Evolutionary conservation across 2,797 vertebrate species (phyloP), one percentile per base, ranked within the genome.

Genomic region (Artibeus lituratus): DNA sequence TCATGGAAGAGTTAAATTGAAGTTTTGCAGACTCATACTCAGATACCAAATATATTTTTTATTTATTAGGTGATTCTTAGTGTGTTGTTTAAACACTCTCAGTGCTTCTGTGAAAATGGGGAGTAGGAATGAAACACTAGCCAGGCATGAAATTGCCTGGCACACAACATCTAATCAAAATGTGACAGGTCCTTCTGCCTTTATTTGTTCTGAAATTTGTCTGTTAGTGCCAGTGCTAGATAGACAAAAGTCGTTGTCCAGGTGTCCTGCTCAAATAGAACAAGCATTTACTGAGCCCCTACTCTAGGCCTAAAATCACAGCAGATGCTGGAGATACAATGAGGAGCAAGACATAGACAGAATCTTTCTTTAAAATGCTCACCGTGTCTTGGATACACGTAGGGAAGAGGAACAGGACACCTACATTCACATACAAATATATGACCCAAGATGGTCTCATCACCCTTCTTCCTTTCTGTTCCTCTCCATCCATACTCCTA

Each of bases 201-300:
- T 84, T 49, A 78, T 44, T 59, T 67, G 53, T 82, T 10, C 24
- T 94, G 65, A 19, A 26, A 29, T 88, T 59, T 94, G 44, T 82
- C 35, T 42, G 1, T 5, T 74, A 37, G 16, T 47, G 29, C 16
- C 16, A 73, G 0, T 14, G 8, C 6, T 65, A 5, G 2, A n/a
- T 11, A 65, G 49, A 81, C 6, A 47, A 10, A 44, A 10, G 19
- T 16, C 82, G 32, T 70, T 70, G 4, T 93, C 35, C 59, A 59
- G n/a, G 11, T 42, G 24, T 77, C 15, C 24, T 59, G 82, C 1
- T 53, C 65, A 91, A 83, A 26, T 9, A 53, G 51, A 73, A 39
- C 24, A 51, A 55, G 3, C 2, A 39, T 35, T 32, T 37, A 19
- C 55, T 22, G 32, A 73, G n/a, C 3, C 6, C 32, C 12, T 39